Conservation (phyloP, 2,888 invertebrate genomes). For the Nezara viridula region DNA sequence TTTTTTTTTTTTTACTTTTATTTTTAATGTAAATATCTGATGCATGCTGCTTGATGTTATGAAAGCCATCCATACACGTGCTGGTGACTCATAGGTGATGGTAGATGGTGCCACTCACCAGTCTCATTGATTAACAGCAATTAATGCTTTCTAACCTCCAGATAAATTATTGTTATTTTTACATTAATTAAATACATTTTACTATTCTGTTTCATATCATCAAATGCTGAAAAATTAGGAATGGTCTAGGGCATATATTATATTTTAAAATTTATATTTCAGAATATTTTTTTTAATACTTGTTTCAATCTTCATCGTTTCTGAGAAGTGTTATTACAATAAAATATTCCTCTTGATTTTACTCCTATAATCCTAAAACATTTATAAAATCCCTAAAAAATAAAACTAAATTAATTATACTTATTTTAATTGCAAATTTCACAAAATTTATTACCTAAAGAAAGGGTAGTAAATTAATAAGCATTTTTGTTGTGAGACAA, state of each 20-base stretch:
- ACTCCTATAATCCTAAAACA: too few species aligned
- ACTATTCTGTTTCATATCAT: background rate
- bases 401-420: background rate
- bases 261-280: too few species aligned
- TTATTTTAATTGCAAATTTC: background rate
- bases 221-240: too few species aligned
- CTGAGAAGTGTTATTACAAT: too few species aligned
- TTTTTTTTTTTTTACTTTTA: background rate
- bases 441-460: background rate
- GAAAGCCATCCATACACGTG: background rate
- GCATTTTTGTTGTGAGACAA: too few species aligned
- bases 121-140: constrained; percentile 15
- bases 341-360: too few species aligned
- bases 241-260: too few species aligned
- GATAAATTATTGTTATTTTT: background rate
- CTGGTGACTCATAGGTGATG: constrained; percentile 17
- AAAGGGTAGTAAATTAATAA: background rate
- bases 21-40: background rate
- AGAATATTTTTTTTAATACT: too few species aligned
- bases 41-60: too few species aligned
- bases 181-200: too few species aligned
- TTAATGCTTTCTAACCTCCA: constrained; percentile 8
- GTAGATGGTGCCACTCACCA: background rate
- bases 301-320: too few species aligned
- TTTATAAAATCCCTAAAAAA: too few species aligned